Evolutionary conservation across 2,888 invertebrate species (phyloP), one percentile per base, ranked within the genome.

Genomic region (Electrophaes corylata): DNA sequence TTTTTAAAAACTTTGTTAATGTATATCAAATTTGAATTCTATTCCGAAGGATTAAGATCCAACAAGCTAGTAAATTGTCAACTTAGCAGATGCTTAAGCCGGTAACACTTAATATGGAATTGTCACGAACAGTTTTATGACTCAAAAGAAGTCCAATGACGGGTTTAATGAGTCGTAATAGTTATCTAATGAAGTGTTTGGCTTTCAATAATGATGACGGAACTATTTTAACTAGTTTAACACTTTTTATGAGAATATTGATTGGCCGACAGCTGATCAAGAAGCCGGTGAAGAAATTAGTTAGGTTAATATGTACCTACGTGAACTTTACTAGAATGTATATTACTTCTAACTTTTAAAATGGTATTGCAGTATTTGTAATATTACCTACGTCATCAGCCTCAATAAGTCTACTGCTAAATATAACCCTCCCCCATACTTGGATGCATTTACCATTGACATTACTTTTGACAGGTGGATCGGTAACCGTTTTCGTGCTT

Each of bases 121-220:
- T 79, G 77, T 80, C 80, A 76, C 75, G 75, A 75, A 57, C 48
- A 48, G 57, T 67, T 67, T 60, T 51, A 64, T 54, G 58, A 55
- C 47, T 47, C 41, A 54, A 29, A 64, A 64, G 60, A 66, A 65
- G 66, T 10, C 57, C 66, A 66, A 66, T 66, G 65, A 62, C 60
- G 51, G 31, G 48, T 64, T 54, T 50, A 59, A 64, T 55, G 64
- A 39, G 41, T 39, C 47, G 47, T 65, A 60, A 62, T 61, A 33
- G 60, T 60, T 62, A 64, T 56, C 43, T 58, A 64, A 66, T 64
- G 50, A 66, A 66, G 58, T 57, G 58, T 62, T 64, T 57, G 52
- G 39, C 35, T 63, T 64, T 60, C 49, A 47, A 63, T 62, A 53
- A 65, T 62, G 63, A 43, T 29, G 60, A 52, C 46, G 54, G 59